Percentiles rank a stretch among this genome's conserved stretches.
Conservation (phyloP, 2,113 vertebrate species). For the Clarias macrocephalus region DNA sequence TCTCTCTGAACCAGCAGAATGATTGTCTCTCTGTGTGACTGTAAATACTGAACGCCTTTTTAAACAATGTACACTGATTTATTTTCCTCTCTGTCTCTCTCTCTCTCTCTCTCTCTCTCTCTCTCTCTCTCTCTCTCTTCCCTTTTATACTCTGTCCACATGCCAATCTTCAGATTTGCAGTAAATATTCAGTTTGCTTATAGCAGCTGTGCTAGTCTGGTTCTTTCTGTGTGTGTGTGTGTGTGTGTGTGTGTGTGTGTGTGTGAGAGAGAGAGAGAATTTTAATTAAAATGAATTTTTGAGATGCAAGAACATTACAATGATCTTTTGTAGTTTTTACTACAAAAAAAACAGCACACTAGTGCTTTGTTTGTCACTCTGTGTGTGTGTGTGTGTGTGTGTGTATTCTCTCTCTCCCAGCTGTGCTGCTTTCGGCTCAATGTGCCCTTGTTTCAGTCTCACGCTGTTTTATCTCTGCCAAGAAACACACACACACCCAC, state of each 20-base stretch:
- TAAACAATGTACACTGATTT: conserved; percentile 23
- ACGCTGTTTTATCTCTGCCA: conserved; percentile 72
- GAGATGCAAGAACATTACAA: conserved; percentile 24
- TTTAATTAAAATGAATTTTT: conserved; percentile 1
- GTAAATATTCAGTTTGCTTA: conserved; percentile 59
- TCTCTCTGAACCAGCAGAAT: conserved; percentile 49
- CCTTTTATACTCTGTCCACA: conserved; percentile 56
- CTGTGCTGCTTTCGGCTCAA: conserved; percentile 60
- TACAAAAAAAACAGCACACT: conserved; percentile 62
- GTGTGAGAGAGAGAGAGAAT: not conserved
- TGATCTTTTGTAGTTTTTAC: conserved; percentile 55
- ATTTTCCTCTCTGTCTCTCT: not conserved
- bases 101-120: conserved; percentile 5
- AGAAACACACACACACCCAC: conserved; percentile 18
- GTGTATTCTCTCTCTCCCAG: conserved; percentile 32
- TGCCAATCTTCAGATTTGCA: conserved; percentile 51
- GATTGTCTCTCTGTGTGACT: conserved; percentile 44
- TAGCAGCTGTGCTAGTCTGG: not conserved
- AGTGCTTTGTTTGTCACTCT: conserved; percentile 57
- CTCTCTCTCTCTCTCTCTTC: not conserved
- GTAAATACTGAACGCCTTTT: conserved; percentile 46
- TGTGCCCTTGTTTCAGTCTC: conserved; percentile 70
- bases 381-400: not conserved
- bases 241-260: conserved; percentile 35
- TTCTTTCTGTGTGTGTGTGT: not conserved